Evolutionary conservation across 2,888 invertebrate genomes (phyloP), one percentile per base, ranked within the genome.

Genomic region (Oasisia sp.): DNA sequence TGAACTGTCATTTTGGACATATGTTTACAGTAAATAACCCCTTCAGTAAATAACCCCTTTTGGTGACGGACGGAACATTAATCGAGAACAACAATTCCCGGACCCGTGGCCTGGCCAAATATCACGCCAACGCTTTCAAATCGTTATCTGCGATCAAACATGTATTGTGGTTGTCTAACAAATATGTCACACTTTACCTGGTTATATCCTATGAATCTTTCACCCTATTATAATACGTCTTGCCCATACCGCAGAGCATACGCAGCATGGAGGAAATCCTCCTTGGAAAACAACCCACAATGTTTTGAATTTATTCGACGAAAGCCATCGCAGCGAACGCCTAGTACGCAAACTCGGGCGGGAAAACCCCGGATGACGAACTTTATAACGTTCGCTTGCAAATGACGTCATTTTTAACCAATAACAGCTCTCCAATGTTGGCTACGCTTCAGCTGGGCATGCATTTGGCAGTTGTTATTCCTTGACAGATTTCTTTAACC

Each of bases 121-220:
- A 74, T 74, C 74, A 74, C 74, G 74, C 74, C 74, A 74, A 74
- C 74, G 74, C 74, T 74, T 74, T 74, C 74, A 74, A 74, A 74
- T 74, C 74, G 74, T 74, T 74, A 74, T 74, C 74, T 74, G 74
- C 74, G 74, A 74, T 74, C 74, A 74, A 74, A 74, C 74, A 74
- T 74, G 14, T 74, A 74, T 74, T 74, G 74, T 74, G 74, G 74
- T 7, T 74, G 74, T 74, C 74, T 74, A 74, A 74, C 74, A 74
- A 74, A 74, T 74, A 74, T 74, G 74, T 74, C 74, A 74, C 74
- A 74, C 74, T 74, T 74, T 74, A 74, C 74, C 74, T 74, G 74
- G 27, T 74, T 74, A 74, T 74, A 27, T 74, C 74, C 74, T 74
- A 74, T 74, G 74, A 74, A 74, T 74, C 74, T 74, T 74, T 74